Conservation (phyloP, 2,888 invertebrate genomes). For the Stenotaenia linearis region DNA sequence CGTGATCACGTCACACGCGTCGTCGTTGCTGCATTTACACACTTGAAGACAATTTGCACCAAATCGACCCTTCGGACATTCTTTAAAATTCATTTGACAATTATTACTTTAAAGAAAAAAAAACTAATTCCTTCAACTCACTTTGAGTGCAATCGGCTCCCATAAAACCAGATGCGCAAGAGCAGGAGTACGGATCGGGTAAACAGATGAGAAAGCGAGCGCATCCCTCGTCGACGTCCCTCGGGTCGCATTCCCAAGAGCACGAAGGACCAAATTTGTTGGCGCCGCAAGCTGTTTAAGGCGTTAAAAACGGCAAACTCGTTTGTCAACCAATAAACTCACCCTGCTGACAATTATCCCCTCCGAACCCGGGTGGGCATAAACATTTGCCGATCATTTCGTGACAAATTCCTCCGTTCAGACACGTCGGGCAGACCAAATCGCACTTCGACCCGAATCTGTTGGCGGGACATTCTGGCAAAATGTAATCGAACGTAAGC, state of each 20-base stretch:
- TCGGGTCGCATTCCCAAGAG: conserved; percentile 26
- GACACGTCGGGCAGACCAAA: conserved; percentile 36
- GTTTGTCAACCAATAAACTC: neutral
- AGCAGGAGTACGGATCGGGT: conserved; percentile 35
- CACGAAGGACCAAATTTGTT: conserved; percentile 30
- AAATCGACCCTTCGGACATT: conserved; percentile 16
- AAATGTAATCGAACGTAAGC: neutral
- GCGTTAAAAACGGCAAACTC: neutral
- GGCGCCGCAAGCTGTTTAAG: conserved; percentile 28
- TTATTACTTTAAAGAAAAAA: neutral
- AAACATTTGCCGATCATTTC: conserved; percentile 37
- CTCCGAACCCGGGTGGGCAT: conserved; percentile 38
- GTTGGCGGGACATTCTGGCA: conserved; percentile 35
- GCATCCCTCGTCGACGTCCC: conserved; percentile 21
- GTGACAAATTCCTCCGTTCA: conserved; percentile 38
- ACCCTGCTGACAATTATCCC: conserved; percentile 36
- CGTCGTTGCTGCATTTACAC: conserved; percentile 1
- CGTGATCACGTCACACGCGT: neutral
- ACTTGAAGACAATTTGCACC: conserved; percentile 31
- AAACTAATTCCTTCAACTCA: conserved; percentile 29
- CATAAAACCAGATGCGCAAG: conserved; percentile 32
- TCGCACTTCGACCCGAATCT: conserved; percentile 35
- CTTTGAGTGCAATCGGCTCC: conserved; percentile 30
- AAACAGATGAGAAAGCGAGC: conserved; percentile 30
- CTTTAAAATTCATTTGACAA: neutral